Conservation (phyloP, 2,888 invertebrate genomes). For the Cephus nigrinus region DNA sequence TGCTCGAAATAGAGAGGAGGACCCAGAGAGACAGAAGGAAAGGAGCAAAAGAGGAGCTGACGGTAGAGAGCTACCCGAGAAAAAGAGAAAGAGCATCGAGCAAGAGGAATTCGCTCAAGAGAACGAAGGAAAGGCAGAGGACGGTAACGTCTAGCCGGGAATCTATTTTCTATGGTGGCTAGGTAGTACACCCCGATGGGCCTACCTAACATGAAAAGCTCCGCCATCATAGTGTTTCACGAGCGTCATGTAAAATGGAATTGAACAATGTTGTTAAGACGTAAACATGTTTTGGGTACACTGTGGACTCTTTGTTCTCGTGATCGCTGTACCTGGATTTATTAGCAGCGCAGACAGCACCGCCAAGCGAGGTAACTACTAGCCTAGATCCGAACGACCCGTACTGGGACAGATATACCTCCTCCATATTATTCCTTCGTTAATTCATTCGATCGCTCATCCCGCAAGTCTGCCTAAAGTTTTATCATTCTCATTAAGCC, state of each 20-base stretch:
- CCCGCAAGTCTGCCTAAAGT: no score
- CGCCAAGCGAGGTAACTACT: slow-evolving; percentile 61
- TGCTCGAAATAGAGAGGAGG: not conserved
- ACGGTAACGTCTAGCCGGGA: no score
- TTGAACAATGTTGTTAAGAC: slow-evolving; percentile 66
- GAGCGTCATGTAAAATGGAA: slow-evolving; percentile 64
- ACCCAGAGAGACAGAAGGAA: no score
- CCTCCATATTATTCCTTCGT: no score
- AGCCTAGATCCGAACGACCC: slow-evolving; percentile 4
- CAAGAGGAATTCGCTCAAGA: not conserved
- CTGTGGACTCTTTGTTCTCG: slow-evolving; percentile 65
- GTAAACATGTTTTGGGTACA: slow-evolving; percentile 66
- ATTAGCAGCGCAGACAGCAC: slow-evolving; percentile 61
- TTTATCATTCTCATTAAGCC: no score
- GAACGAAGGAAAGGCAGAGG: slow-evolving; percentile 20
- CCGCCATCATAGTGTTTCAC: slow-evolving; percentile 50
- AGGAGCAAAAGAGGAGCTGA: no score
- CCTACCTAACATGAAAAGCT: slow-evolving; percentile 50
- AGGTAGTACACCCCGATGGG: slow-evolving; percentile 35
- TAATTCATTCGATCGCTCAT: no score
- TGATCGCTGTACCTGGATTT: slow-evolving; percentile 65
- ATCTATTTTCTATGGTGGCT: slow-evolving; percentile 39
- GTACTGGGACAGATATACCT: no score
- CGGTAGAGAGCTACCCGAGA: not conserved
- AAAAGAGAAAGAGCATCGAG: not conserved